phyloP scores from a whole-genome alignment of 2,888 invertebrate species.

The Sminthurides aquaticus region DNA sequence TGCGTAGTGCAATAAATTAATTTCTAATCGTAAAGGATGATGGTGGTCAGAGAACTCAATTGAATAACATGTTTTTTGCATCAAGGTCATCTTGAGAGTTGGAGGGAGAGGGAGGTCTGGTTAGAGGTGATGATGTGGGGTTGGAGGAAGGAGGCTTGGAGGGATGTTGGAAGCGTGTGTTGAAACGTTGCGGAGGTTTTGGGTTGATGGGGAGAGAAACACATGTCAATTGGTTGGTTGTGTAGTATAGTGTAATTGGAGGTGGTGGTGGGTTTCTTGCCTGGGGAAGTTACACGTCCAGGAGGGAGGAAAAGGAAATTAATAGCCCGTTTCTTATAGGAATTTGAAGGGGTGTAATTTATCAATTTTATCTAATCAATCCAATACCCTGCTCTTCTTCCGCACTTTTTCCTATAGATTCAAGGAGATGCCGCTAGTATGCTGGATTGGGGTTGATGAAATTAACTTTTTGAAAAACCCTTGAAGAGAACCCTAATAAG shows the following conservation, averaged over 20 bases:
- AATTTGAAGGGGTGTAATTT: background rate
- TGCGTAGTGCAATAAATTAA: slow-evolving; percentile 21
- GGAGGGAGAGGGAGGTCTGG: background rate
- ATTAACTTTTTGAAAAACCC: no score
- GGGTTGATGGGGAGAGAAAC: background rate
- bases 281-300: background rate
- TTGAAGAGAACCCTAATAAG: no score
- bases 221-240: background rate
- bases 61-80: slow-evolving; percentile 8
- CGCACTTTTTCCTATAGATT: no score
- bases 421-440: no score
- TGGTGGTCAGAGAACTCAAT: slow-evolving; percentile 22
- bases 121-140: background rate
- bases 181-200: background rate
- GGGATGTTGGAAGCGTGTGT: background rate
- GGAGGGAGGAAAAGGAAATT: background rate
- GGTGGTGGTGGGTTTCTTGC: background rate
- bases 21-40: slow-evolving; percentile 24
- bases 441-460: no score
- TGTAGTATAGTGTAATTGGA: background rate
- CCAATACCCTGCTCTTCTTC: no score
- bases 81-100: slow-evolving; percentile 6
- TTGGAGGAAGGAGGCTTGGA: background rate
- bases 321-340: background rate
- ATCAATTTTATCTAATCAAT: background rate